These are phyloP conservation scores for Hemicrepidius hirtus DNA, from an alignment of 2,888 invertebrate genomes.

Conservation along the genomic window DNA sequence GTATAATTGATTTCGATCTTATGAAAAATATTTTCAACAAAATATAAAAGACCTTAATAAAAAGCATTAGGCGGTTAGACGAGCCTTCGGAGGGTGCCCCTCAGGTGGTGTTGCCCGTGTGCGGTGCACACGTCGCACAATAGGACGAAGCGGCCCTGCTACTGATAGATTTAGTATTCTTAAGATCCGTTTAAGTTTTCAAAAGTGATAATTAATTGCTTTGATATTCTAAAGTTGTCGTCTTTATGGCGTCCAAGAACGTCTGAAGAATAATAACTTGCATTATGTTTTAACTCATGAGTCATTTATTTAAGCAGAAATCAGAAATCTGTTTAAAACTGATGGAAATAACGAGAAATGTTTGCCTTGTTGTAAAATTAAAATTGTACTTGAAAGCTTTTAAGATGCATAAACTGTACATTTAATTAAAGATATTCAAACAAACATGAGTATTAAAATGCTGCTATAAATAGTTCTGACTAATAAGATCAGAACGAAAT, in stretches of 20 bases:
- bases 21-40: too few species aligned
- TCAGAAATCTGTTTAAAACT: neutral
- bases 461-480: slow-evolving; percentile 43
- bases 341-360: neutral
- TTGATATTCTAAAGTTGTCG: neutral
- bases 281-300: neutral
- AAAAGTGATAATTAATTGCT: neutral
- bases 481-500: slow-evolving; percentile 31
- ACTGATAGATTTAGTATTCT: too few species aligned
- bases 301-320: neutral
- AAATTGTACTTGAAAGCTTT: slow-evolving; percentile 26
- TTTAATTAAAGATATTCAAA: slow-evolving; percentile 33
- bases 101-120: too few species aligned
- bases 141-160: too few species aligned
- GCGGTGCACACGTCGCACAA: too few species aligned
- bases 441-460: slow-evolving; percentile 27
- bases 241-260: neutral
- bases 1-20: too few species aligned
- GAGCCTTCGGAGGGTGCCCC: too few species aligned
- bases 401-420: slow-evolving; percentile 26
- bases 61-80: too few species aligned
- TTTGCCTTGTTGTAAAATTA: slow-evolving; percentile 1
- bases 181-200: neutral
- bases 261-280: neutral
- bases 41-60: too few species aligned